Conservation (phyloP, 2,113 vertebrate genomes). For the Baryphthengus martii region DNA sequence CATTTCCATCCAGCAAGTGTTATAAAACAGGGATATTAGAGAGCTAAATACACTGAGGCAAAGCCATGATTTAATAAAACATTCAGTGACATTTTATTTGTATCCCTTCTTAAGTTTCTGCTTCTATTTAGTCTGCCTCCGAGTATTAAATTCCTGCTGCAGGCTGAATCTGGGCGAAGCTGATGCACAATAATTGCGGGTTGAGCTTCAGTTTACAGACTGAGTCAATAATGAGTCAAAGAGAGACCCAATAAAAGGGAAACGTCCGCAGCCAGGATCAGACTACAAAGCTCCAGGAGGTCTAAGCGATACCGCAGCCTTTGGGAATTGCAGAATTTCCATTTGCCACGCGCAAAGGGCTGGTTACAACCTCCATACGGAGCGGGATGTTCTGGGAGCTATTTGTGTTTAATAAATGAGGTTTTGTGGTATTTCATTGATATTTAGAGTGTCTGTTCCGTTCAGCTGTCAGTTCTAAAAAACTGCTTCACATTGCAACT, state of each 20-base stretch:
- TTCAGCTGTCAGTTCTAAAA: neutral
- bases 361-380: neutral
- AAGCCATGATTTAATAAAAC: conserved; percentile 53
- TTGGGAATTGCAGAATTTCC: neutral
- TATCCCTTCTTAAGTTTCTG: conserved; percentile 8
- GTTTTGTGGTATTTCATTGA: neutral
- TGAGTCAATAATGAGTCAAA: conserved; percentile 66
- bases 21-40: conserved; percentile 12
- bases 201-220: conserved; percentile 65
- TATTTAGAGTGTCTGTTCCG: neutral
- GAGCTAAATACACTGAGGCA: conserved; percentile 8
- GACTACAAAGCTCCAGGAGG: neutral
- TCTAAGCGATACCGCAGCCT: neutral
- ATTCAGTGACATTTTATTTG: conserved; percentile 57
- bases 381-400: neutral
- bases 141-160: conserved; percentile 60
- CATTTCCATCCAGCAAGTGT: conserved; percentile 5
- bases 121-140: conserved; percentile 55
- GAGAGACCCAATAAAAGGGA: conserved; percentile 41
- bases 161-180: conserved; percentile 1
- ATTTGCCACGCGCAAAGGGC: neutral
- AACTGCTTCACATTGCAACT: neutral
- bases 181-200: conserved; percentile 49
- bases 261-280: neutral
- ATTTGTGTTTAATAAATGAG: neutral